Percentiles rank a stretch among this genome's conserved stretches.
Conservation (phyloP, 1,140 invertebrate genomes). For the Drosophila gunungcola region DNA sequence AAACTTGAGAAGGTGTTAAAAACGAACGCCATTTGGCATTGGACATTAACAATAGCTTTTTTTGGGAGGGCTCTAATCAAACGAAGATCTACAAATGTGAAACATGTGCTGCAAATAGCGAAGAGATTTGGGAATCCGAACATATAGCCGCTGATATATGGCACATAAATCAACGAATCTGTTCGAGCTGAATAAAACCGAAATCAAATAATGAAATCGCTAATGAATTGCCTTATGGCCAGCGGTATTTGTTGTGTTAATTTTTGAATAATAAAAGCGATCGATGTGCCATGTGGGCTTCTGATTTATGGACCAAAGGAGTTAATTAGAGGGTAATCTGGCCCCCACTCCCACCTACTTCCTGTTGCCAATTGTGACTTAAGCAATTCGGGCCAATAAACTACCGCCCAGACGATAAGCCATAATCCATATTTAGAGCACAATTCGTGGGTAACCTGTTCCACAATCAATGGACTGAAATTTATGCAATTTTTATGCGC, state of each 20-base stretch:
- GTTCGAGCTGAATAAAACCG: slow-evolving; percentile 12
- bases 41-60: slow-evolving; percentile 42
- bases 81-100: slow-evolving; percentile 67
- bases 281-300: slow-evolving; percentile 16
- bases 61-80: slow-evolving; percentile 50
- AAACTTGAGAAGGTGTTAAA: slow-evolving; percentile 64
- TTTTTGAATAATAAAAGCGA: slow-evolving; percentile 49
- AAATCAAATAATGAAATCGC: slow-evolving; percentile 45
- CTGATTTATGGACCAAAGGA: slow-evolving; percentile 37
- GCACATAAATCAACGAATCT: slow-evolving; percentile 63
- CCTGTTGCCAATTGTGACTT: slow-evolving; percentile 50
- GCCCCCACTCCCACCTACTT: slow-evolving; percentile 44
- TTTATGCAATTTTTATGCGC: slow-evolving; percentile 74
- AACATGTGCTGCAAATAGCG: slow-evolving; percentile 64
- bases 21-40: slow-evolving; percentile 64
- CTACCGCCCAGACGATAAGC: slow-evolving; percentile 38
- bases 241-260: slow-evolving; percentile 59
- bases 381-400: slow-evolving; percentile 28
- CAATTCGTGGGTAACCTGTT: slow-evolving; percentile 53
- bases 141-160: slow-evolving; percentile 52
- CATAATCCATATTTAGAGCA: slow-evolving; percentile 53
- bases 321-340: slow-evolving; percentile 48
- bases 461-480: slow-evolving; percentile 35
- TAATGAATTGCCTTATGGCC: slow-evolving; percentile 73
- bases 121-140: slow-evolving; percentile 16